Percentiles rank a stretch among this genome's conserved stretches.
Conservation (phyloP, 1,140 invertebrate species). For the Harpegnathos saltator region DNA sequence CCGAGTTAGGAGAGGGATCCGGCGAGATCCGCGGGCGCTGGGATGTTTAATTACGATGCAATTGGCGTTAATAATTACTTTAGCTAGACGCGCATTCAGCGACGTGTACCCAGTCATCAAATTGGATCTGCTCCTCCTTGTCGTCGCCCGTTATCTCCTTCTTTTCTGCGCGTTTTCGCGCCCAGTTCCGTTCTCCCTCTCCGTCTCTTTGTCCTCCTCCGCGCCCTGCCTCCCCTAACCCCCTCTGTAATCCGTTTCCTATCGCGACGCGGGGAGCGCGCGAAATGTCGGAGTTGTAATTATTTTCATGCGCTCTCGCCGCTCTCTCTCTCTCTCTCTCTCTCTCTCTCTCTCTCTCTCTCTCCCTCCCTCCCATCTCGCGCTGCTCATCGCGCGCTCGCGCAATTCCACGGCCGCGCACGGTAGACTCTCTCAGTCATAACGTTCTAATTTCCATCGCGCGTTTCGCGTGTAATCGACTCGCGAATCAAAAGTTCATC, state of each 20-base stretch:
- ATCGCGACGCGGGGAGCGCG: constrained; percentile 32
- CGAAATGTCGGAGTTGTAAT: constrained; percentile 44
- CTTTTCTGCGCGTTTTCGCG: constrained; percentile 53
- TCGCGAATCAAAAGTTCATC: constrained; percentile 21
- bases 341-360: no score
- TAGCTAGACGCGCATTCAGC: constrained; percentile 76
- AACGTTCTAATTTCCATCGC: background rate
- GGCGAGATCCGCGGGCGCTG: constrained; percentile 10
- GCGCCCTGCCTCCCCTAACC: background rate
- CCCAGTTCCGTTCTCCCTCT: constrained; percentile 38
- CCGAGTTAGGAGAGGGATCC: no score
- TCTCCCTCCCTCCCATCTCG: no score
- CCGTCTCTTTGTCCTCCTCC: constrained; percentile 16
- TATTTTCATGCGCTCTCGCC: constrained; percentile 35
- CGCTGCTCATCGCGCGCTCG: constrained; percentile 7
- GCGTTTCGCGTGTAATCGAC: background rate
- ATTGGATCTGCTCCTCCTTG: constrained; percentile 76
- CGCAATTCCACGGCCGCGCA: background rate
- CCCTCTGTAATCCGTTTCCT: constrained; percentile 30
- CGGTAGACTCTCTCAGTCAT: no score
- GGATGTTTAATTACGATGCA: constrained; percentile 80
- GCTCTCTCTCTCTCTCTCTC: background rate
- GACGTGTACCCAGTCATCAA: constrained; percentile 83
- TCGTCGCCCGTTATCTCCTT: constrained; percentile 49
- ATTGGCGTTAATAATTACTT: constrained; percentile 83